Percentiles rank a stretch among this genome's conserved stretches.
Conservation (phyloP, 1,140 invertebrate genomes). For the Drosophila burlai region DNA sequence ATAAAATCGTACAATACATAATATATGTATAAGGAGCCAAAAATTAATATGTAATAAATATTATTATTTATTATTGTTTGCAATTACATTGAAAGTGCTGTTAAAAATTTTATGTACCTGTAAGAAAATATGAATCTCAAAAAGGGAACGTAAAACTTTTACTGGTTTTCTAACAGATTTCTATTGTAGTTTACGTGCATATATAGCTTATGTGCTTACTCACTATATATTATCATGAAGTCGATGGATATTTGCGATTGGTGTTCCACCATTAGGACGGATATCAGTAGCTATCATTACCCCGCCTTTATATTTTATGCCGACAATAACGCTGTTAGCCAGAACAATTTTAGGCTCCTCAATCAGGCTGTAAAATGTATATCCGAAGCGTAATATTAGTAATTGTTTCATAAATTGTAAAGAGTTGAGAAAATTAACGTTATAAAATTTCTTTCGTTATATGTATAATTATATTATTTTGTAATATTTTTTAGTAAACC, state of each 20-base stretch:
- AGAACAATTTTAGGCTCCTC: background rate
- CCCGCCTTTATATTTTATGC: background rate
- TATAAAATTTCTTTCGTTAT: too few relatives aligned
- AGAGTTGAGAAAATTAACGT: too few relatives aligned
- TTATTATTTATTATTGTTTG: too few relatives aligned
- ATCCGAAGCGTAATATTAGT: too few relatives aligned
- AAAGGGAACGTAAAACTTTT: too few relatives aligned
- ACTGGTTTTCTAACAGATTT: background rate
- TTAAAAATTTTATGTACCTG: too few relatives aligned
- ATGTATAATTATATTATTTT: background rate
- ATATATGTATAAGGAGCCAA: too few relatives aligned
- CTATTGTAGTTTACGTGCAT: background rate
- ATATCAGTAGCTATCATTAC: background rate
- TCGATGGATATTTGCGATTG: background rate
- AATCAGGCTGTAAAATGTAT: background rate
- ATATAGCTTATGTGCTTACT: background rate
- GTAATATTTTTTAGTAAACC: background rate
- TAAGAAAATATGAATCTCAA: too few relatives aligned
- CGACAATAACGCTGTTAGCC: background rate
- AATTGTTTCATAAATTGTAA: too few relatives aligned
- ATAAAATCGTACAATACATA: too few relatives aligned
- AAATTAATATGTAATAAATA: too few relatives aligned
- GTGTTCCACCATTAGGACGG: background rate
- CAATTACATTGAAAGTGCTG: too few relatives aligned
- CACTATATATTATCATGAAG: conserved; percentile 7